Base-by-base conservation (phyloP, 2,113 vertebrate genomes). In the Clarias batrachus region DNA sequence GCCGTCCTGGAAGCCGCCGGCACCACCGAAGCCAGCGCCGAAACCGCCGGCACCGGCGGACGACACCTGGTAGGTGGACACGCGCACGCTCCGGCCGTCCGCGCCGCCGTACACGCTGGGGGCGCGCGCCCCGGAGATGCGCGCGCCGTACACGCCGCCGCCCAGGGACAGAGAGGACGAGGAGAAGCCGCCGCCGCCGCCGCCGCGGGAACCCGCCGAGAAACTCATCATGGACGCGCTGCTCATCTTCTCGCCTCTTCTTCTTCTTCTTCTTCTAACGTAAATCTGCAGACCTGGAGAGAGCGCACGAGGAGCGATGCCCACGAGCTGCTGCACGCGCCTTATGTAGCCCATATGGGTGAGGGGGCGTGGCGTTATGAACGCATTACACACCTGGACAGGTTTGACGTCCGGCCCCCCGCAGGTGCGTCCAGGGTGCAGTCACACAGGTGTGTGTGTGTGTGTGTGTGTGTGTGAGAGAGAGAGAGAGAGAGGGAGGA, bases 21-120 rank as follows among this genome's bases (percentile, higher is more conserved):
- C n/a, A 1, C 7, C 25, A 80, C 66, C 41, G 6, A 4, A 4
- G 0, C 4, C 41, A 41, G 2, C 41, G 6, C 4, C 41, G 4
- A 41, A 7, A 41, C 41, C 41, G 6, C 48, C 48, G 7, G 48
- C 48, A 5, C 0, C 48, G 48, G 48, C 48, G 48, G 48, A 48
- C n/a, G 5, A 9, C n/a, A 80, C 71, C 81, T 63, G 23, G 90
- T 86, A 23, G 85, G 92, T 92, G 11, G 95, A 94, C 21, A 94
- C 74, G 62, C 73, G 83, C 52, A 92, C 87, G 63, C 74, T 90
- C 3, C 0, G 30, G 0, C 89, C 91, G 0, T 86, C 92, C 0
- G 92, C 91, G 0, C 94, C 93, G n/a, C 88, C 93, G 2, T 95
- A 84, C 3, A 95, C 86, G 83, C 94, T 95, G 1, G 87, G 85